phyloP scores from a whole-genome alignment of 2,888 invertebrate species.

The Cyclophora albipunctata region DNA sequence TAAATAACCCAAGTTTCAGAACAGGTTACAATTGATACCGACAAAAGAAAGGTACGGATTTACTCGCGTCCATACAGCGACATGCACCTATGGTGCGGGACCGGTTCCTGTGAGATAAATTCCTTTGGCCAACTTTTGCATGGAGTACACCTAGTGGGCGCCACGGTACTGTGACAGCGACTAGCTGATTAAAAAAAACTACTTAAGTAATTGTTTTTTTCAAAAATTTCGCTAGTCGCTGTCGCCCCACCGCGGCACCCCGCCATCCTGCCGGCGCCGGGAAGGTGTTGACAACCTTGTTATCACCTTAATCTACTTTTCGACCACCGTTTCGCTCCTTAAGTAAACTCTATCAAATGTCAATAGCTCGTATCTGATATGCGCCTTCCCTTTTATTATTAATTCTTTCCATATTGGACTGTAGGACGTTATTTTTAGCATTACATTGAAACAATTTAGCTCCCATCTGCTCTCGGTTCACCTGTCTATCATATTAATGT shows the following conservation, averaged over 20 bases:
- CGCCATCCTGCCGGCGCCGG: slow-evolving; percentile 61
- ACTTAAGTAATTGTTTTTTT: slow-evolving; percentile 2
- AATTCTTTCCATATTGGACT: slow-evolving; percentile 49
- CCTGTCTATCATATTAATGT: slow-evolving; percentile 70
- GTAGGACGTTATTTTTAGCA: slow-evolving; percentile 53
- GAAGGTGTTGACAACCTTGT: slow-evolving; percentile 54
- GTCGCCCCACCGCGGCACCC: slow-evolving; percentile 38
- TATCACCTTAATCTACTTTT: slow-evolving; percentile 66
- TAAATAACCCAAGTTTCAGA: slow-evolving; percentile 9
- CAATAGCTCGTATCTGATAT: slow-evolving; percentile 68
- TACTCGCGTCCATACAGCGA: neutral
- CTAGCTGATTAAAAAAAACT: too few species aligned
- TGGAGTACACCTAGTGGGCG: neutral
- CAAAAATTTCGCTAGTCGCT: slow-evolving; percentile 54
- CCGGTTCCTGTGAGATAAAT: slow-evolving; percentile 33
- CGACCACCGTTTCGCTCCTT: slow-evolving; percentile 72
- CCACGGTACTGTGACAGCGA: slow-evolving; percentile 8
- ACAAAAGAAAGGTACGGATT: slow-evolving; percentile 9
- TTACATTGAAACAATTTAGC: slow-evolving; percentile 62
- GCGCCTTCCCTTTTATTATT: slow-evolving; percentile 53
- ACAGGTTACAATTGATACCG: slow-evolving; percentile 1
- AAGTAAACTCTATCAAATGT: slow-evolving; percentile 65
- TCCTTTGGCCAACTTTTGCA: slow-evolving; percentile 7
- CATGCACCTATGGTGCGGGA: slow-evolving; percentile 6
- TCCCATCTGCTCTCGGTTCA: slow-evolving; percentile 60